These are phyloP conservation scores for Dorcus hopei DNA, from an alignment of 2,888 invertebrate species.

Conservation along the genomic window DNA sequence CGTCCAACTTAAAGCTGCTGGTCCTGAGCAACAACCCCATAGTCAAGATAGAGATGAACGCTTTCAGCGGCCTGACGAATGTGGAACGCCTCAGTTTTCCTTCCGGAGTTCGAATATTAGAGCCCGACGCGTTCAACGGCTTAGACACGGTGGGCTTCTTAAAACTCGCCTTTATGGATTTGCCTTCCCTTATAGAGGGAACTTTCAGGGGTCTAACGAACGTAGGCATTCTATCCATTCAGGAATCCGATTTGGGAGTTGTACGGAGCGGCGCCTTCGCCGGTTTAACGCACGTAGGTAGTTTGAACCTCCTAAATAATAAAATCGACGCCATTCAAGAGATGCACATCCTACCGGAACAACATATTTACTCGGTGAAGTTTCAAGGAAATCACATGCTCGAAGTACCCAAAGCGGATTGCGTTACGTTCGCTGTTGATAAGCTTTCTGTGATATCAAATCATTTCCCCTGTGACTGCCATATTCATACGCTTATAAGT, in stretches of 20 bases:
- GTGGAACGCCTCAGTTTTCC: slow-evolving; percentile 82
- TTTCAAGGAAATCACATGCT: slow-evolving; percentile 82
- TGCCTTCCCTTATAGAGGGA: slow-evolving; percentile 65
- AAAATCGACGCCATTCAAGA: slow-evolving; percentile 81
- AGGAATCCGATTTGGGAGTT: slow-evolving; percentile 78
- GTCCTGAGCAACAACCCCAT: slow-evolving; percentile 82
- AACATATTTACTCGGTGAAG: slow-evolving; percentile 67
- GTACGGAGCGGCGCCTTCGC: slow-evolving; percentile 73
- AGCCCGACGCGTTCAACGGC: slow-evolving; percentile 77
- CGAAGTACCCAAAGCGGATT: slow-evolving; percentile 67
- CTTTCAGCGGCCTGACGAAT: slow-evolving; percentile 80
- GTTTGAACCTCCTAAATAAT: slow-evolving; percentile 75
- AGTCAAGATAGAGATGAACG: slow-evolving; percentile 73
- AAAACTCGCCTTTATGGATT: slow-evolving; percentile 81
- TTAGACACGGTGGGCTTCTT: slow-evolving; percentile 78
- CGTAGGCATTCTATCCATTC: slow-evolving; percentile 71
- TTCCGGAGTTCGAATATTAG: slow-evolving; percentile 71
- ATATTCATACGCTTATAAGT: slow-evolving; percentile 71
- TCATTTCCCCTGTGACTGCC: slow-evolving; percentile 86
- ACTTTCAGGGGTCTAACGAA: slow-evolving; percentile 77
- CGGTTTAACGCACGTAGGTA: slow-evolving; percentile 69
- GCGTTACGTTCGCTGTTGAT: slow-evolving; percentile 69
- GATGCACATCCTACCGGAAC: slow-evolving; percentile 67
- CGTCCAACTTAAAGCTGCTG: slow-evolving; percentile 77
- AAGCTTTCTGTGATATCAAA: slow-evolving; percentile 71